Evolutionary conservation across 2,888 invertebrate genomes (phyloP).

Genomic region (Erebia palarica): DNA sequence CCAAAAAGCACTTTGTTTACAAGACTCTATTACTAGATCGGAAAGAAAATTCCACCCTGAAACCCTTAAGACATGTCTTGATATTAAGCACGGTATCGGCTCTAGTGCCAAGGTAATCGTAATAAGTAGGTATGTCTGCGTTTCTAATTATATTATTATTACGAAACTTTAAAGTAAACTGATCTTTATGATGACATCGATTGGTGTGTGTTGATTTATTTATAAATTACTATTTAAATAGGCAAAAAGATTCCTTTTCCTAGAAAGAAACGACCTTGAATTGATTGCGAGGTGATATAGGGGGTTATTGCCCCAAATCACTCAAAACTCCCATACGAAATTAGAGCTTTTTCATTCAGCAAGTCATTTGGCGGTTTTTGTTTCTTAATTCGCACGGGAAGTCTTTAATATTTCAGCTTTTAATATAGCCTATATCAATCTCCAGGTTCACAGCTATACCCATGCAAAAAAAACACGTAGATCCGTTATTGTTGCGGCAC

Average conservation of each 20-base stretch:
- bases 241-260: neutral
- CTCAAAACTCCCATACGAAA: neutral
- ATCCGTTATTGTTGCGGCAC: no score
- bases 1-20: no score
- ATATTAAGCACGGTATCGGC: no score
- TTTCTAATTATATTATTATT: constrained; percentile 3
- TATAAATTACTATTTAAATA: neutral
- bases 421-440: no score
- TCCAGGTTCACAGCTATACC: no score
- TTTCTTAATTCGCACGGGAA: neutral
- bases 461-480: no score
- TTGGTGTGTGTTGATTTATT: constrained; percentile 1
- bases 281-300: constrained; percentile 16
- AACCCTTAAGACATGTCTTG: no score
- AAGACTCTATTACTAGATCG: no score
- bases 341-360: neutral
- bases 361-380: neutral
- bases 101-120: no score
- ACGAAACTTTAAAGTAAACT: constrained; percentile 22
- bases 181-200: constrained; percentile 21
- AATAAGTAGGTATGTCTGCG: no score
- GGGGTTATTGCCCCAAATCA: constrained; percentile 31
- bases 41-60: no score
- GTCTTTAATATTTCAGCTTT: no score
- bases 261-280: constrained; percentile 34